Conservation (phyloP, 2,797 vertebrate species). For the Philypnodon macrostomus region DNA sequence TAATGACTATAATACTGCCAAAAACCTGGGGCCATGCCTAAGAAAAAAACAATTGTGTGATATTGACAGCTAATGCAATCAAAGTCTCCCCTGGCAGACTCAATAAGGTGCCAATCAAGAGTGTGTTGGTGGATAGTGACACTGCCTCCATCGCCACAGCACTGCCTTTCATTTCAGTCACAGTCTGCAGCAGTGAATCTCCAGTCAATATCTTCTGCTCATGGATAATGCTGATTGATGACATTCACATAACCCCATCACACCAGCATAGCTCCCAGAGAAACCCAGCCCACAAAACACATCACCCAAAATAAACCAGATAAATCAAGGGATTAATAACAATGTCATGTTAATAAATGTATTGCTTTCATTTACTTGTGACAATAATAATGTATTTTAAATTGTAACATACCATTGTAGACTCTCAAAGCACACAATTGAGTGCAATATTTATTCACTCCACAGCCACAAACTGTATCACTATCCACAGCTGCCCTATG, state of each 20-base stretch:
- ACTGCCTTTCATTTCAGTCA: conserved; percentile 76
- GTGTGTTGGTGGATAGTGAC: conserved; percentile 68
- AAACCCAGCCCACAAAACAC: conserved; percentile 8
- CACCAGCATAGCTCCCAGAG: conserved; percentile 6
- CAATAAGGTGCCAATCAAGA: conserved; percentile 81
- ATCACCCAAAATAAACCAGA: conserved; percentile 34
- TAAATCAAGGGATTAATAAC: too few species aligned
- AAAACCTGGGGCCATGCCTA: conserved; percentile 52
- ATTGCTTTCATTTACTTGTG: too few species aligned
- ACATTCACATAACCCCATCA: conserved; percentile 56
- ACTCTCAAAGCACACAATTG: too few species aligned
- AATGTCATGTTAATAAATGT: too few species aligned
- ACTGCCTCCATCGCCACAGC: conserved; percentile 35
- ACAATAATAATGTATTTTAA: too few species aligned
- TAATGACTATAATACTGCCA: conserved; percentile 16
- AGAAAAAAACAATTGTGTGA: conserved; percentile 73
- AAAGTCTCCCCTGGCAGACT: conserved; percentile 74
- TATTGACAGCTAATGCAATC: conserved; percentile 79
- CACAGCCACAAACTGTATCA: too few species aligned
- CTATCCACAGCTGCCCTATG: too few species aligned
- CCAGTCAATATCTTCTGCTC: conserved; percentile 78
- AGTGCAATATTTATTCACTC: too few species aligned
- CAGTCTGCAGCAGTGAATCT: conserved; percentile 69
- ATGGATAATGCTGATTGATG: conserved; percentile 78
- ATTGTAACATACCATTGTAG: too few species aligned